These are phyloP conservation scores for Ariopsis seemanni DNA, from an alignment of 2,113 vertebrate species.

Conservation along the genomic window DNA sequence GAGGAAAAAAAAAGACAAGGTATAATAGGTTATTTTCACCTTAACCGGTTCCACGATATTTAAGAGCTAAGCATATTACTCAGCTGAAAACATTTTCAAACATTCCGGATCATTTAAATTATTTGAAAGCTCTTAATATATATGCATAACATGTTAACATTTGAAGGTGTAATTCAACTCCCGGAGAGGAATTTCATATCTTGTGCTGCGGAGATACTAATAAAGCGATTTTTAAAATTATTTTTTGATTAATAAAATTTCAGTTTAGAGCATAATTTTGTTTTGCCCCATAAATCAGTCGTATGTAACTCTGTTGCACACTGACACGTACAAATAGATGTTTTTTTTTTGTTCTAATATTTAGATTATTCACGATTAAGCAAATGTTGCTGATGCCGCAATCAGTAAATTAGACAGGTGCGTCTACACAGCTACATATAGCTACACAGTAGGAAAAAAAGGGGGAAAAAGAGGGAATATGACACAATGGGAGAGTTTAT, in stretches of 20 bases:
- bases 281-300: not conserved
- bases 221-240: not conserved
- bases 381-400: not conserved
- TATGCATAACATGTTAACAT: not conserved
- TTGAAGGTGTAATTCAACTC: not conserved
- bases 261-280: not conserved
- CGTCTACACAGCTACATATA: conserved; percentile 9
- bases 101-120: not conserved
- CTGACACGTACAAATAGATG: not conserved
- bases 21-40: conserved; percentile 31
- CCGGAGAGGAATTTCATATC: not conserved
- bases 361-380: not conserved
- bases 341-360: not conserved
- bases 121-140: conserved; percentile 13
- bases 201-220: not conserved
- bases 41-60: conserved; percentile 40
- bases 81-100: conserved; percentile 3
- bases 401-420: conserved; percentile 3
- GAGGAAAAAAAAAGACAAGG: conserved; percentile 28
- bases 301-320: not conserved
- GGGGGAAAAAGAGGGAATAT: not conserved
- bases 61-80: conserved; percentile 29
- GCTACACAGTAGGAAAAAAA: not conserved
- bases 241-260: conserved; percentile 14
- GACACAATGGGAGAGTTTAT: not conserved